phyloP scores from a whole-genome alignment of 2,797 vertebrate species.

The Iguana delicatissima region DNA sequence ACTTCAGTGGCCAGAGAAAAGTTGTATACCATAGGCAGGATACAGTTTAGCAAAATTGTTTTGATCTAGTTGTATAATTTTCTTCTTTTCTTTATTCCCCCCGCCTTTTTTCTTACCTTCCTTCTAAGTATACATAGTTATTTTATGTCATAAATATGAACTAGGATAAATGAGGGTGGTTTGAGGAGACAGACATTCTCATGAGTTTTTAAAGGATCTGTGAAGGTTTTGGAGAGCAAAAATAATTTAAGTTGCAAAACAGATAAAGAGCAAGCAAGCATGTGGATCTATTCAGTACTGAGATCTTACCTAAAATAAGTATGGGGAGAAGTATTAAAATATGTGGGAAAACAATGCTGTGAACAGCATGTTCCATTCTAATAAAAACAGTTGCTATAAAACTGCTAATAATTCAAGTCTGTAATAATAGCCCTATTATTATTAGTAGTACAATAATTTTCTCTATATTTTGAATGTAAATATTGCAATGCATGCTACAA shows the following conservation, averaged over 20 bases:
- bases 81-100: neutral
- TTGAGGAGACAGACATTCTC: neutral
- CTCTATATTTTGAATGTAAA: neutral
- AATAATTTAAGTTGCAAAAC: neutral
- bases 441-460: no score
- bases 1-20: neutral
- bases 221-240: neutral
- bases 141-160: neutral
- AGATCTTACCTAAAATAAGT: neutral
- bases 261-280: neutral
- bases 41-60: neutral
- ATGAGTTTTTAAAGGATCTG: neutral
- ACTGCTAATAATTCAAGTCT: neutral
- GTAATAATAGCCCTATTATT: neutral
- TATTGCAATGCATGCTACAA: neutral
- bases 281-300: neutral
- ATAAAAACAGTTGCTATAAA: no score
- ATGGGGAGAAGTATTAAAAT: neutral
- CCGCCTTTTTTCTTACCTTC: neutral
- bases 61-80: neutral
- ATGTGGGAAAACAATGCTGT: neutral
- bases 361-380: neutral
- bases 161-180: neutral
- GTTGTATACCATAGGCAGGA: neutral
- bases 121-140: neutral